Base-by-base conservation (phyloP, 2,888 invertebrate genomes). In the Oligia latruncula region DNA sequence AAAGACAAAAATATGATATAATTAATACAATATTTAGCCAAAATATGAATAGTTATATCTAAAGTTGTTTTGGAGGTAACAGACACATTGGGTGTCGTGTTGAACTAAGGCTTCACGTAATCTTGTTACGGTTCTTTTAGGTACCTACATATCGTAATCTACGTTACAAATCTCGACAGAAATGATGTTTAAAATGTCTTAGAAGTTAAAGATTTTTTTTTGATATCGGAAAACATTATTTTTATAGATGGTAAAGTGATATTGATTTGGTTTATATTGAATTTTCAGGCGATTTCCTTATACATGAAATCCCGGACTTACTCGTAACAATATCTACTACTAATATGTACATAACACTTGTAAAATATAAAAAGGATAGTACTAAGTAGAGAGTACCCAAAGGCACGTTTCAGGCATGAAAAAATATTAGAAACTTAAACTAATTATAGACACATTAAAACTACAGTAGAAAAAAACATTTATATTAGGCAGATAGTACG, bases 261-360 rank as follows among this genome's bases (percentile, higher is more conserved):
- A 90, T 88, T 86, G 87, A 90, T 91, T 89, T 91, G 89, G 90
- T 89, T 90, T 82, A 80, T 78, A 84, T 80, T 83, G 70, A 82
- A 83, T 78, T 79, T 82, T 81, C 82, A 78, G 85, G 87, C 52
- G 74, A 77, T 85, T 80, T 75, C 84, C 77, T 82, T 85, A 64
- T 81, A 82, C 40, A 67, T 65, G 85, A 83, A 87, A 87, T 86
- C 83, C 89, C 86, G 87, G 83, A 88, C 89, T 90, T 92, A 92
- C 82, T 92, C 88, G 88, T 93, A 92, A 93, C 90, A 92, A 90
- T 92, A 92, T 92, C 92, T 94, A 95, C 90, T 90, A 93, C 95
- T 96, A 96, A 95, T 96, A 96, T 96, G 92, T 96, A 96, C 96
- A 96, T 93, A 94, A 94, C 90, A 91, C 91, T 89, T 88, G 92